These are phyloP conservation scores for Excalfactoria chinensis DNA, from an alignment of 2,113 vertebrate genomes.

Conservation along the genomic window DNA sequence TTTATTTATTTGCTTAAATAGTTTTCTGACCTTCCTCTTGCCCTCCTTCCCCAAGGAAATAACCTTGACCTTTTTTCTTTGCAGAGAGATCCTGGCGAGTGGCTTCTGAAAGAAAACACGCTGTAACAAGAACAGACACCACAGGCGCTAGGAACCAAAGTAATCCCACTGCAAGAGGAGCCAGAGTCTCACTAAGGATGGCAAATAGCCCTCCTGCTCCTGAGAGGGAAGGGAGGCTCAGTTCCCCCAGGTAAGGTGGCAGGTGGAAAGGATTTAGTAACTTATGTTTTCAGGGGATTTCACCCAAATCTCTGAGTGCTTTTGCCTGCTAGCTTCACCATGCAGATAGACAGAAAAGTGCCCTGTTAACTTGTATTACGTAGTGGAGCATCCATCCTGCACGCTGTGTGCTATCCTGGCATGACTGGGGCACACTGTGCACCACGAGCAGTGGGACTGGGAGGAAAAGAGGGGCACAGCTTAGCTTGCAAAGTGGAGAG, in stretches of 20 bases:
- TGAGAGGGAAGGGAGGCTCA: neutral
- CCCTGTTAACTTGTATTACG: neutral
- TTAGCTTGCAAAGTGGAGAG: neutral
- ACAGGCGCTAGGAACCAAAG: neutral
- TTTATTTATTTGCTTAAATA: conserved; percentile 20
- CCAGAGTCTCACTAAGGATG: neutral
- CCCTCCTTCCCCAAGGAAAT: conserved; percentile 12
- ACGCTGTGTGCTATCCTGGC: neutral
- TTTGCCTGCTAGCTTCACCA: neutral
- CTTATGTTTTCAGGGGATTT: neutral
- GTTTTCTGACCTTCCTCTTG: conserved; percentile 9
- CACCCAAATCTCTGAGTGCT: neutral
- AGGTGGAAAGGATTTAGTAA: neutral
- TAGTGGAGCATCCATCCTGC: rapidly evolving
- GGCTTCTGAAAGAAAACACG: neutral
- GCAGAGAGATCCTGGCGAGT: neutral
- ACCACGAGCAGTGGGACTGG: rapidly evolving
- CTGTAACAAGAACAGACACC: neutral
- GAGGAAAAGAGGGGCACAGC: neutral
- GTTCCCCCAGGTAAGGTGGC: neutral
- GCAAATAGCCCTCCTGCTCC: neutral
- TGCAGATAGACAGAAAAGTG: neutral
- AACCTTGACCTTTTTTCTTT: neutral
- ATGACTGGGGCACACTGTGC: rapidly evolving
- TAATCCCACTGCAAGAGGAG: neutral